Conservation (phyloP, 2,888 invertebrate genomes). For the Sthenelais limicola region DNA sequence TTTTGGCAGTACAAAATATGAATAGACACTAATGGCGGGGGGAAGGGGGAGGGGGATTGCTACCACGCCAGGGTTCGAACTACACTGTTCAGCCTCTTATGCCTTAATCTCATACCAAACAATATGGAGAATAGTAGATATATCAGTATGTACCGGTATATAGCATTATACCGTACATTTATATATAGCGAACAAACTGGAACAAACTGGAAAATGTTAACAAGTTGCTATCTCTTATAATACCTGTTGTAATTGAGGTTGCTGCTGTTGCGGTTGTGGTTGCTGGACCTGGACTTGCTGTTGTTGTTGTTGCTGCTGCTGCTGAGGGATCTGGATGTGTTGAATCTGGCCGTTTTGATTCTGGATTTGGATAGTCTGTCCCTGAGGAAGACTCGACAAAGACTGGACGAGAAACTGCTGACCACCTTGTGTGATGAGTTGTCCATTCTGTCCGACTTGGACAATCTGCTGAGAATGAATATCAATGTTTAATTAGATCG, state of each 20-base stretch:
- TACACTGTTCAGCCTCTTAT: no score
- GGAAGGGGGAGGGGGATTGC: no score
- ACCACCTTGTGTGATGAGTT: conserved; percentile 57
- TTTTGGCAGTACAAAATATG: no score
- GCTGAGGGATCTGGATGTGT: conserved; percentile 31
- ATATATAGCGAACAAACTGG: no score
- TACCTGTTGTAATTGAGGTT: conserved; percentile 7
- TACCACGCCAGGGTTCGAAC: no score
- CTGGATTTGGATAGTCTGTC: conserved; percentile 75
- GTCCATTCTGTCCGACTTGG: conserved; percentile 53
- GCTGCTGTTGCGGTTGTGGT: conserved; percentile 6
- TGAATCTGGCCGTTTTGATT: conserved; percentile 41
- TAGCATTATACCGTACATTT: no score
- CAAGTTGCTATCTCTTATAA: neutral
- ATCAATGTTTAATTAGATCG: no score
- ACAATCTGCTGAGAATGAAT: conserved; percentile 50
- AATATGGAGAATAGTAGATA: no score
- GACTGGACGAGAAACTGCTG: conserved; percentile 82
- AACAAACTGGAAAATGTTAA: neutral
- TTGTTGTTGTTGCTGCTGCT: neutral
- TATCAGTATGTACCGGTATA: no score
- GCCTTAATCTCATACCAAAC: no score
- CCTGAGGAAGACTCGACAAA: conserved; percentile 79
- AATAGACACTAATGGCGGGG: no score
- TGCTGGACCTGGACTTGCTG: conserved; percentile 34